Percentiles rank a stretch among this genome's conserved stretches.
Evolutionary conservation across 2,888 invertebrate species (phyloP).

Genomic region (Mesopsocus fuscifrons): DNA sequence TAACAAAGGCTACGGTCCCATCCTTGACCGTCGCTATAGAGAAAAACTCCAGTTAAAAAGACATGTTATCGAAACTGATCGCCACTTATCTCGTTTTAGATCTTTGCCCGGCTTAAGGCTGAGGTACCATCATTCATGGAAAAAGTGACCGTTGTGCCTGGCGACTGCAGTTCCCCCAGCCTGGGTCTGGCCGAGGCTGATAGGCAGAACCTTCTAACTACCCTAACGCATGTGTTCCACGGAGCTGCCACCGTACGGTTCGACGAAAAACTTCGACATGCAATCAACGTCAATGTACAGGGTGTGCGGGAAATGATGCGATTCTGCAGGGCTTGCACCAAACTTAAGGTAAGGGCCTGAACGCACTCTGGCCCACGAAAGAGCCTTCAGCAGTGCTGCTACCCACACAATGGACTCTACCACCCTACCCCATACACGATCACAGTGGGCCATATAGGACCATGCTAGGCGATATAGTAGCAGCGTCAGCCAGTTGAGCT

Average conservation of each 20-base stretch:
- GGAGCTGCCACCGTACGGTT: constrained; percentile 52
- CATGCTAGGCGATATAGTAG: no score
- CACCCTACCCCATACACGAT: no score
- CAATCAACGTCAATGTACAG: constrained; percentile 7
- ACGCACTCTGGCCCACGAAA: no score
- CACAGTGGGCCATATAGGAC: no score
- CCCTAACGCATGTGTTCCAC: constrained; percentile 51
- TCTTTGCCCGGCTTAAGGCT: background rate
- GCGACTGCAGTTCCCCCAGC: constrained; percentile 36
- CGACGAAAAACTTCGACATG: constrained; percentile 8
- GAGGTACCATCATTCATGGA: background rate
- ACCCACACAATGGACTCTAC: no score
- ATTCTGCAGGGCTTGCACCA: constrained; percentile 1
- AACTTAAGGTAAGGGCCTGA: constrained; percentile 3
- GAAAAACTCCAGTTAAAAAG: background rate
- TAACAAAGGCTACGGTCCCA: no score
- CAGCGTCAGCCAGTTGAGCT: no score
- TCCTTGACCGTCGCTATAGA: no score
- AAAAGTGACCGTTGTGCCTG: constrained; percentile 44
- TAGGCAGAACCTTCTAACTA: constrained; percentile 30
- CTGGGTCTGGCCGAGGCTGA: constrained; percentile 35
- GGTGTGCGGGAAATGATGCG: constrained; percentile 8
- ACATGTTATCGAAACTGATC: background rate
- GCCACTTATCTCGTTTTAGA: background rate
- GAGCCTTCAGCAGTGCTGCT: no score